Evolutionary conservation across 2,888 invertebrate genomes (phyloP).

Genomic region (Drosophila planitibia): DNA sequence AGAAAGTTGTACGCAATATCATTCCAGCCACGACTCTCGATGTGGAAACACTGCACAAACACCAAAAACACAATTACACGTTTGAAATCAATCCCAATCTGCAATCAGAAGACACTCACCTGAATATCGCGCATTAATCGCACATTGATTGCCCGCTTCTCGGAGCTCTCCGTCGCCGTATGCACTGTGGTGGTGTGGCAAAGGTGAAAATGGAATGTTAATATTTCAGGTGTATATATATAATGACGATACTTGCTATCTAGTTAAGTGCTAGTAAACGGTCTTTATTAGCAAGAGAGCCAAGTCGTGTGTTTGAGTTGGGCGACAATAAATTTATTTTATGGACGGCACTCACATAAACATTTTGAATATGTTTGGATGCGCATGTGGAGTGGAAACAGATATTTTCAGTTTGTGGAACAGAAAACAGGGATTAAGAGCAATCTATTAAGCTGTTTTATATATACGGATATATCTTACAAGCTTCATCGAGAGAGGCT

Average conservation of each 20-base stretch:
- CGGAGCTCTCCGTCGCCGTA: slow-evolving; percentile 86
- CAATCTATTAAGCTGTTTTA: background rate
- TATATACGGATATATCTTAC: background rate
- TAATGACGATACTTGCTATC: background rate
- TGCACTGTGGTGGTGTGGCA: slow-evolving; percentile 80
- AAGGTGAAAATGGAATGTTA: background rate
- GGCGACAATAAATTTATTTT: background rate
- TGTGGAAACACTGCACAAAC: slow-evolving; percentile 84
- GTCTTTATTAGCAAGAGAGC: background rate
- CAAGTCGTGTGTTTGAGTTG: background rate
- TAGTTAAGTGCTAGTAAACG: background rate
- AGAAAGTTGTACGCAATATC: slow-evolving; percentile 87
- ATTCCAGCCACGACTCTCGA: slow-evolving; percentile 86
- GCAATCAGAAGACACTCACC: slow-evolving; percentile 58
- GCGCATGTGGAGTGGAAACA: background rate
- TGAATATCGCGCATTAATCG: slow-evolving; percentile 86
- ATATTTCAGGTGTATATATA: background rate
- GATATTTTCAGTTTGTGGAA: background rate
- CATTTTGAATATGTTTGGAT: background rate
- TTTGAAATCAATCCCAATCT: background rate
- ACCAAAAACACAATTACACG: background rate
- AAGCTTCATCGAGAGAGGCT: background rate
- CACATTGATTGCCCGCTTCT: slow-evolving; percentile 85
- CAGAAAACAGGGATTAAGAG: background rate
- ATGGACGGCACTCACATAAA: background rate